Conservation (phyloP, 2,888 invertebrate species). For the Heliconius ismenius region DNA sequence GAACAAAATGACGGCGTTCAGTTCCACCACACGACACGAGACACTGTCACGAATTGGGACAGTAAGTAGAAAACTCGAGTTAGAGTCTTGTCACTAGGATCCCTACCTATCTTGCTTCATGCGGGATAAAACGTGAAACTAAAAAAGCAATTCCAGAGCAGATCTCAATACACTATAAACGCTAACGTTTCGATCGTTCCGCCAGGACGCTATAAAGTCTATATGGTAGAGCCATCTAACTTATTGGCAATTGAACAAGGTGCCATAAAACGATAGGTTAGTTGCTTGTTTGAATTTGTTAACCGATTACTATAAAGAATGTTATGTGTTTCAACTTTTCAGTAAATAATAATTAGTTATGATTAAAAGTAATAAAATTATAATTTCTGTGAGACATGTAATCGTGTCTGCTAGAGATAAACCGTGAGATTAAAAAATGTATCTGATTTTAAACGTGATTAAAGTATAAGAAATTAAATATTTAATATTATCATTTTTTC, state of each 20-base stretch:
- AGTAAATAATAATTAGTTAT: not conserved
- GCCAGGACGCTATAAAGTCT: constrained; percentile 24
- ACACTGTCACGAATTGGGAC: not conserved
- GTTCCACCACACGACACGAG: too few relatives aligned
- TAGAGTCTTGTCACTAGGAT: not conserved
- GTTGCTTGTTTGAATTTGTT: not conserved
- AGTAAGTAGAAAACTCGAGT: not conserved
- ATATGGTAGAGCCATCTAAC: constrained; percentile 19
- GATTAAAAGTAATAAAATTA: too few relatives aligned
- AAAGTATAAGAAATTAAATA: not conserved
- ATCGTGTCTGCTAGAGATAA: too few relatives aligned
- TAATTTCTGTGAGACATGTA: too few relatives aligned
- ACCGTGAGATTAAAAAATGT: too few relatives aligned
- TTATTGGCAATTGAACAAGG: constrained; percentile 25
- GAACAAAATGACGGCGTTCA: too few relatives aligned
- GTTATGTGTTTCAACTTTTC: not conserved
- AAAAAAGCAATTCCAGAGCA: not conserved
- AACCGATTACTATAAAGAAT: not conserved
- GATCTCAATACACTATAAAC: constrained; percentile 3
- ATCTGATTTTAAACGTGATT: too few relatives aligned
- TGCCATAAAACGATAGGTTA: not conserved
- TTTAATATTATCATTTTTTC: not conserved
- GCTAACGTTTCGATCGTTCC: not conserved
- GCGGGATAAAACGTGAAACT: not conserved
- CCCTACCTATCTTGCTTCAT: not conserved